Evolutionary conservation across 2,888 invertebrate genomes (phyloP).

Genomic region (Drosophila infuscata): DNA sequence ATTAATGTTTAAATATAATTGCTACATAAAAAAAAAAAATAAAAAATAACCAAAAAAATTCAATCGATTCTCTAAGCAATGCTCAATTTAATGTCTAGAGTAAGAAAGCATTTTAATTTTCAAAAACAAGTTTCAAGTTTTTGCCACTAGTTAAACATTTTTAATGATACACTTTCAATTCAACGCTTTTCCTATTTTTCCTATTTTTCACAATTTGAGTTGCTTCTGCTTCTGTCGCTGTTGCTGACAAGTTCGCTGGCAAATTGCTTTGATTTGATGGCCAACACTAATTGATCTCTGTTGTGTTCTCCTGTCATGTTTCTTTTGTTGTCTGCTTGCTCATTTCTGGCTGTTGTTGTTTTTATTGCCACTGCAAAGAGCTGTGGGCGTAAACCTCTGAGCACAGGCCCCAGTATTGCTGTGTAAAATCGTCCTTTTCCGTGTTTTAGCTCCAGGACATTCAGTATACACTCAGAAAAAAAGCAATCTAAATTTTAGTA

Average conservation of each 20-base stretch:
- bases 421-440: not conserved
- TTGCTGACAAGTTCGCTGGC: constrained; percentile 8
- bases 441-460: constrained; percentile 8
- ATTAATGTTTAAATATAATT: too few species aligned
- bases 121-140: not conserved
- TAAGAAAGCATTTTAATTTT: not conserved
- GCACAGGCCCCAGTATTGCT: not conserved
- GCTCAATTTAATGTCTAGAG: not conserved
- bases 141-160: not conserved
- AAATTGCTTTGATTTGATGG: constrained; percentile 50
- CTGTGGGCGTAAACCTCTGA: constrained; percentile 1
- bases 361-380: not conserved
- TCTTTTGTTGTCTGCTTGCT: not conserved
- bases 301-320: constrained; percentile 16
- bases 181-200: not conserved
- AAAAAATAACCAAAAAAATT: too few species aligned
- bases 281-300: constrained; percentile 44
- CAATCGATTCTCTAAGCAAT: not conserved
- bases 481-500: not conserved
- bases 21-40: too few species aligned
- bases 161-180: not conserved
- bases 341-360: constrained; percentile 1
- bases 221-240: not conserved
- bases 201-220: not conserved
- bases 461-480: not conserved